phyloP scores from a whole-genome alignment of 64 coral and sea anemone species.

The Stichodactyla helianthus region DNA sequence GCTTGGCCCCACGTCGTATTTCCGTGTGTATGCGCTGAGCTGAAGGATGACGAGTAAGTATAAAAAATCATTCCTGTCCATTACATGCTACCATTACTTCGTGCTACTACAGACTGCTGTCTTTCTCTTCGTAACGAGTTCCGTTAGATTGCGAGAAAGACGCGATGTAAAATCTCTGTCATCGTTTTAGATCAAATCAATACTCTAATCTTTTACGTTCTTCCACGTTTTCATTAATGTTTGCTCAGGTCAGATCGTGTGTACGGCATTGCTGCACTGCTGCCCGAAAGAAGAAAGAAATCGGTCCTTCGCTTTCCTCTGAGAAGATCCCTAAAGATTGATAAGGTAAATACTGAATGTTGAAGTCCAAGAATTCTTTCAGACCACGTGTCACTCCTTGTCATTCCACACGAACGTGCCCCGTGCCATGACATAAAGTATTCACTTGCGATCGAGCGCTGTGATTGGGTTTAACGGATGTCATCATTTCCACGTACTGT shows the following conservation, averaged over 20 bases:
- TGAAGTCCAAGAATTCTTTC: too few species aligned
- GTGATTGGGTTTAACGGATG: too few species aligned
- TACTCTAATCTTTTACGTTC: too few species aligned
- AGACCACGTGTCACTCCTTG: not conserved
- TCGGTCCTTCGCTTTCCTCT: slow-evolving; percentile 66
- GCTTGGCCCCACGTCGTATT: slow-evolving; percentile 85
- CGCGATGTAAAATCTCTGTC: too few species aligned
- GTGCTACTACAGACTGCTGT: too few species aligned
- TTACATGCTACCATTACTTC: too few species aligned
- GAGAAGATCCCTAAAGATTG: slow-evolving; percentile 79
- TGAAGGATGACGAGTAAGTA: slow-evolving; percentile 71
- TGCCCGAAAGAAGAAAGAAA: slow-evolving; percentile 60
- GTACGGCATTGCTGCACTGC: slow-evolving; percentile 56
- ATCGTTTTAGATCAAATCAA: too few species aligned
- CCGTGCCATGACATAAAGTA: too few species aligned
- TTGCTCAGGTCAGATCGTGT: slow-evolving; percentile 45
- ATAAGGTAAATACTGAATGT: slow-evolving; percentile 49
- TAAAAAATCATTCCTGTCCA: not conserved
- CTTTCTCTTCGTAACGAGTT: too few species aligned
- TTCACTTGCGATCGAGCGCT: too few species aligned
- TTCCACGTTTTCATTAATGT: not conserved
- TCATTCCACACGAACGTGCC: not conserved
- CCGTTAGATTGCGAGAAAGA: too few species aligned
- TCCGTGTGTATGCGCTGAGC: slow-evolving; percentile 63
- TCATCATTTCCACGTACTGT: too few species aligned